Conservation (phyloP, 2,113 vertebrate genomes). For the Marcusenius ussheri region DNA sequence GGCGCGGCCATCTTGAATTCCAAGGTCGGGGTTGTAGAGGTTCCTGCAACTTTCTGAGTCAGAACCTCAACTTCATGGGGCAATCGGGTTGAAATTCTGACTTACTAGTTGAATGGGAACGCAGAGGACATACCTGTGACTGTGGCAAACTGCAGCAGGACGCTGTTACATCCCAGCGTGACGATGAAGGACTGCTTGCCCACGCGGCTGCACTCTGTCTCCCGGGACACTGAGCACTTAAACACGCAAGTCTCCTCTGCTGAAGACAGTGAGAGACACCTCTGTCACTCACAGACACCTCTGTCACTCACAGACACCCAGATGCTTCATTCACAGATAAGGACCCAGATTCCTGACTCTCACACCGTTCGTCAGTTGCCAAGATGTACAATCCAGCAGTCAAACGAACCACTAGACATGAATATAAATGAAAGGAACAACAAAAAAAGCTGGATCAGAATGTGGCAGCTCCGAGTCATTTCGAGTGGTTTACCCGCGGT, state of each 20-base stretch:
- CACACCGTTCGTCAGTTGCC: not conserved
- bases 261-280: conserved; percentile 32
- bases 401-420: not conserved
- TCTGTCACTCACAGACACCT: not conserved
- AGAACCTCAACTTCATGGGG: not conserved
- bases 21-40: not conserved
- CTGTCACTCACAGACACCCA: not conserved
- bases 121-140: conserved; percentile 63
- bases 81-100: not conserved
- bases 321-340: not conserved
- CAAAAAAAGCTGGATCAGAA: not conserved
- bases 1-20: not conserved
- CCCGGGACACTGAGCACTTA: conserved; percentile 79
- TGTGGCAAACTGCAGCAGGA: conserved; percentile 85
- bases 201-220: conserved; percentile 89
- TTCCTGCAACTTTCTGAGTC: not conserved
- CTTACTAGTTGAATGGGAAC: not conserved
- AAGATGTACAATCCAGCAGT: not conserved
- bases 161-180: conserved; percentile 87
- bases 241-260: conserved; percentile 84
- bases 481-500: not conserved
- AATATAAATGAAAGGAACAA: not conserved
- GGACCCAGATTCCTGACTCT: not conserved
- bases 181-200: conserved; percentile 96
- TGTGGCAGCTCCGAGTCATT: not conserved